Evolutionary conservation across 2,888 invertebrate genomes (phyloP).

Genomic region (Ptilodon capucinus): DNA sequence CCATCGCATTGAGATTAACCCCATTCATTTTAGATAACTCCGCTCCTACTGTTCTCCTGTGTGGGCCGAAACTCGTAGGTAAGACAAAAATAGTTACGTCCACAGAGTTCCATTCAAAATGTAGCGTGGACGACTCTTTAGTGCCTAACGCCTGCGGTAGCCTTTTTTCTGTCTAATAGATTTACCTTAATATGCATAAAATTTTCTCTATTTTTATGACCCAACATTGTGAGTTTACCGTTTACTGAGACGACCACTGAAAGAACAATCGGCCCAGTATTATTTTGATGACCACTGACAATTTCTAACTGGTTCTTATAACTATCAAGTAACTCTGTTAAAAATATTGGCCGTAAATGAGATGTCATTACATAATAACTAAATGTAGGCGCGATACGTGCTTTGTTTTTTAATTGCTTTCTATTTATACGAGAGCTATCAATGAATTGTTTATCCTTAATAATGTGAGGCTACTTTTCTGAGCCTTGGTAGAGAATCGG

Average conservation of each 20-base stretch:
- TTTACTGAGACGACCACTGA: no score
- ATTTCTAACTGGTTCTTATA: no score
- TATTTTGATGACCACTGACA: no score
- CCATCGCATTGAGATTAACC: conserved; percentile 69
- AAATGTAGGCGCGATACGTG: no score
- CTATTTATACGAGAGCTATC: not conserved
- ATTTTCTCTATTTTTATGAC: no score
- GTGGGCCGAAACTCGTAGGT: conserved; percentile 45
- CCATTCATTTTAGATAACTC: conserved; percentile 69
- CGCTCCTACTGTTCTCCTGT: conserved; percentile 62
- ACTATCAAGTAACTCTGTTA: no score
- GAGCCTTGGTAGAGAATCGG: not conserved
- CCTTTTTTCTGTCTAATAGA: no score
- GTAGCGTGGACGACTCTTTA: conserved; percentile 3
- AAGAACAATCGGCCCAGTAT: no score
- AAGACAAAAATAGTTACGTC: conserved; percentile 13
- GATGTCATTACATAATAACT: no score
- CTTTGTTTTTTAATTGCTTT: conserved; percentile 2
- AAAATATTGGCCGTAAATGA: no score
- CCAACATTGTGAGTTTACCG: no score
- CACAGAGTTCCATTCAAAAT: conserved; percentile 19
- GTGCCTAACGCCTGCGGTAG: conserved; percentile 4
- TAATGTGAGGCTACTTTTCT: not conserved
- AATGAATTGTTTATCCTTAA: not conserved
- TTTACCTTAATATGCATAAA: no score